Base-by-base conservation (phyloP, 2,888 invertebrate species). In the Carabus problematicus region DNA sequence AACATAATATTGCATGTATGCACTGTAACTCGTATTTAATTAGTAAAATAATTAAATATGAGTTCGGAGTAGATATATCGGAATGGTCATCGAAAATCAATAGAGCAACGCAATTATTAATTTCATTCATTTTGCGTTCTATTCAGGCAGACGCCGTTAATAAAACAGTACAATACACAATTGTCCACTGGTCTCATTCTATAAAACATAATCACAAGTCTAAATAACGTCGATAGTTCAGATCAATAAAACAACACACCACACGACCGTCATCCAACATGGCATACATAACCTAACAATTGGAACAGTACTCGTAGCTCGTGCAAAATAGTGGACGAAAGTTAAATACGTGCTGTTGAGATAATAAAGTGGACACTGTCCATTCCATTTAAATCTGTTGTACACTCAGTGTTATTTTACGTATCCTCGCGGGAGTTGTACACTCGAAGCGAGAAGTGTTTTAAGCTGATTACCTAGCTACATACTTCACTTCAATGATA, bases 301-400 rank as follows among this genome's bases (percentile, higher is more conserved):
- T 29, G 18, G 9, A 45, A n/a, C 43, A 14, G 8, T 16, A 40
- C 12, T 1, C 14, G 1, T 19, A 47, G 54, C 41, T 40, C 41
- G 47, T 7, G 7, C 42, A 18, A 63, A 52, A 63, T 63, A 41
- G 63, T 63, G 54, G 63, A 41, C 63, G 14, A 11, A 41, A 39
- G 3, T 56, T 56, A 12, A 39, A 43, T 16, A 43, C 43, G 54
- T 43, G 39, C 39, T 78, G 79, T 79, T 78, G 79, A 80, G 79
- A 79, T 80, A 81, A 81, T 80, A 77, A 79, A 79, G 77, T 77
- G 78, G 73, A 72, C 78, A 76, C 76, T 78, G 79, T 78, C 79
- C 79, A 78, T 76, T 79, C 75, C 75, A 76, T 77, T 78, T 78
- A 77, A 78, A 79, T 79, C 78, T 77, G 78, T 77, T 79, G 78